Evolutionary conservation across 1,140 invertebrate species (phyloP), one percentile per base, ranked within the genome.

Genomic region (Brachionus plicatilis): DNA sequence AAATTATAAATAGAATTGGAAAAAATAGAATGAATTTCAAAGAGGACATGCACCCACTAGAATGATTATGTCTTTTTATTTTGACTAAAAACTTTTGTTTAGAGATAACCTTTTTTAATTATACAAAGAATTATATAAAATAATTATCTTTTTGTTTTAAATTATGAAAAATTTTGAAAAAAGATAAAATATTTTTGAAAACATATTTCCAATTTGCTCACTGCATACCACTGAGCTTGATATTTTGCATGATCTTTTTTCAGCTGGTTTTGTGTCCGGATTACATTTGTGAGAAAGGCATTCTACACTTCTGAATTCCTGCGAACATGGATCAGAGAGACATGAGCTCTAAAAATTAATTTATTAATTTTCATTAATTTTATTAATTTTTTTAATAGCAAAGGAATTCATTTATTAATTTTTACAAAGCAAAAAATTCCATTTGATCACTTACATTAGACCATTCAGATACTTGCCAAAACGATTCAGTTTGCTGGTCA

Each of bases 21-120:
- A 65, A 68, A 33, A 68, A 68, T n/a, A 68, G n/a, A 68, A 68
- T 33, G 4, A 68, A 68, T 11, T 17, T 33, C 11, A 14, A 45
- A 43, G 37, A 17, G 68, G 68, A 72, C 68, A 72, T 43, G 68
- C 68, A 72, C 68, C 68, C 66, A 70, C 66, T 41, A 41, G 33
- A 72, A 72, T 72, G 7, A 45, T 72, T 72, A 41, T 72, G 68
- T 72, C 41, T 45, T 72, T 72, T 72, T 17, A 12, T 45, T 72
- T 41, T 17, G 17, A 41, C n/a, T 68, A n/a, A 68, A 14, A 33
- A 17, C 17, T 12, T 14, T 68, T 68, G 6, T 29, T 29, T 12
- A 68, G 33, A 41, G 27, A 33, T n/a, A 68, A 68, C 3, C 17
- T 12, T 33, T 68, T 37, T 68, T 33, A 29, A 68, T 68, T 29